phyloP scores from a whole-genome alignment of 2,888 invertebrate species.

The Agonopterix subpropinquella region DNA sequence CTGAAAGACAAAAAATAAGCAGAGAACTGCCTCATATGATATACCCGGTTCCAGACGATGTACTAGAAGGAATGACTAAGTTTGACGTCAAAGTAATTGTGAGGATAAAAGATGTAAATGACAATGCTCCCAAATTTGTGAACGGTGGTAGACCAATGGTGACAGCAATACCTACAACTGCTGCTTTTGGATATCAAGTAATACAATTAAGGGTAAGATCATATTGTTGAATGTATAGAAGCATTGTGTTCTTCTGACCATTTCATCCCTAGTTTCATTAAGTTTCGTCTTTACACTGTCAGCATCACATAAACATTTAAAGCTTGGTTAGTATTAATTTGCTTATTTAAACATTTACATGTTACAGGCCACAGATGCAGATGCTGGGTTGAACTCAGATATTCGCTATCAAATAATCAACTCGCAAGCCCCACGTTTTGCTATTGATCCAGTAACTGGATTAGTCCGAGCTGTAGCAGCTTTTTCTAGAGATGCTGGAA shows the following conservation, averaged over 20 bases:
- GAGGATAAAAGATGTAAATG: slow-evolving; percentile 86
- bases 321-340: too few relatives aligned
- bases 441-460: slow-evolving; percentile 85
- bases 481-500: slow-evolving; percentile 81
- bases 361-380: slow-evolving; percentile 82
- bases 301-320: too few relatives aligned
- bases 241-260: too few relatives aligned
- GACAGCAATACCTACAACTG: slow-evolving; percentile 87
- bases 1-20: slow-evolving; percentile 75
- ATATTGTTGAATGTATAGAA: neutral
- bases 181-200: slow-evolving; percentile 88
- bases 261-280: too few relatives aligned
- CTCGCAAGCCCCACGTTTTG: slow-evolving; percentile 84
- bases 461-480: slow-evolving; percentile 83
- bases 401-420: slow-evolving; percentile 88
- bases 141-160: slow-evolving; percentile 86
- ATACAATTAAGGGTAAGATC: slow-evolving; percentile 80
- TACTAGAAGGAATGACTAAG: slow-evolving; percentile 80
- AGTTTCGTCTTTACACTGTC: too few relatives aligned
- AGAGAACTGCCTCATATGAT: slow-evolving; percentile 84
- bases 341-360: too few relatives aligned
- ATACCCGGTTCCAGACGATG: slow-evolving; percentile 84
- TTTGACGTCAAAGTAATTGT: slow-evolving; percentile 89
- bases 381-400: slow-evolving; percentile 84
- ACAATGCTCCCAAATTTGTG: slow-evolving; percentile 86